A percentile compares a stretch with the other conserved stretches of the same genome.
These are phyloP conservation scores for Pyrgilauda ruficollis DNA, from an alignment of 2,113 vertebrate genomes.

Conservation along the genomic window DNA sequence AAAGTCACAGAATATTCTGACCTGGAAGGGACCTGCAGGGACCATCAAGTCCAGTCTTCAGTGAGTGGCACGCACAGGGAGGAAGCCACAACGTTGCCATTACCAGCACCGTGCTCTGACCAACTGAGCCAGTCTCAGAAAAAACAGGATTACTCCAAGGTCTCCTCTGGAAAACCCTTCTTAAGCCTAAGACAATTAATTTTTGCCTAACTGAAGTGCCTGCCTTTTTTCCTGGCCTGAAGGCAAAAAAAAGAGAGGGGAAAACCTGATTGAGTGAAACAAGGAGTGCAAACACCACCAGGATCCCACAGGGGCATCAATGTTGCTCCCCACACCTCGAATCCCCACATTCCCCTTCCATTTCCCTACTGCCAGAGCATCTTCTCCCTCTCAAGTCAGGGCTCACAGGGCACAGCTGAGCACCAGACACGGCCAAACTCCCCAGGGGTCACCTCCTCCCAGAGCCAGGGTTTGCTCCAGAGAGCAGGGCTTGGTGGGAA, in stretches of 20 bases:
- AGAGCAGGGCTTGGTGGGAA: neutral
- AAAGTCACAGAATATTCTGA: neutral
- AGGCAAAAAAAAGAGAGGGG: neutral
- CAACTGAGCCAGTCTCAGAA: neutral
- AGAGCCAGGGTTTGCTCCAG: neutral
- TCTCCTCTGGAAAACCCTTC: neutral
- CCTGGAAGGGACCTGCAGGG: neutral
- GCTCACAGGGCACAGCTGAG: too few species aligned
- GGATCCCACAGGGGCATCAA: neutral
- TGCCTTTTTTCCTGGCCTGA: neutral
- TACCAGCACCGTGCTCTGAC: neutral
- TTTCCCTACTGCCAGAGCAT: too few species aligned
- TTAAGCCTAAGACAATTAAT: neutral
- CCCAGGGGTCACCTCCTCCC: neutral
- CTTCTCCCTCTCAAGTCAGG: too few species aligned
- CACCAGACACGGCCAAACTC: too few species aligned
- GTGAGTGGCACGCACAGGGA: neutral
- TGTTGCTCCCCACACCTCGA: neutral
- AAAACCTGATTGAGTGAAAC: neutral
- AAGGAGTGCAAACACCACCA: neutral
- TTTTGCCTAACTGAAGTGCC: neutral
- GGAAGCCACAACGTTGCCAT: rapidly evolving
- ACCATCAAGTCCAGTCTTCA: neutral
- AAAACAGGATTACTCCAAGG: neutral
- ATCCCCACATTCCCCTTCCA: neutral